These are phyloP conservation scores for Psilopsiagon aymara DNA, from an alignment of 2,113 vertebrate species.

Conservation along the genomic window DNA sequence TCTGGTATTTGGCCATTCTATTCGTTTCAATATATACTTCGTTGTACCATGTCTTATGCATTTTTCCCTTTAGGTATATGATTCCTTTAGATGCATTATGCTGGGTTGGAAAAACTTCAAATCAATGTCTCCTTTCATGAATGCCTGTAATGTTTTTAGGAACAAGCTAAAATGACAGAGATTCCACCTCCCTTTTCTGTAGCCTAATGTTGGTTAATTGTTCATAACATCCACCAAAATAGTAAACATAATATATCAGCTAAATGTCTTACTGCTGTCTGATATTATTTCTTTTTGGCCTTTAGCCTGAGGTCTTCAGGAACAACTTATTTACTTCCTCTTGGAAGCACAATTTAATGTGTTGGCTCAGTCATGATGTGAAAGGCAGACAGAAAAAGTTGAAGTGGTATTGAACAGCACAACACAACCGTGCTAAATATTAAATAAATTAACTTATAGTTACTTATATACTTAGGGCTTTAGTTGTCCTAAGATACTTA, in stretches of 20 bases:
- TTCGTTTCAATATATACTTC: background rate
- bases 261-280: background rate
- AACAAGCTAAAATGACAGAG: background rate
- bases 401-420: background rate
- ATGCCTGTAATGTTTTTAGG: background rate
- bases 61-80: background rate
- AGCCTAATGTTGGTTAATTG: background rate
- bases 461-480: background rate
- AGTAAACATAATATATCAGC: background rate
- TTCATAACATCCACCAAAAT: background rate
- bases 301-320: background rate
- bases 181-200: background rate
- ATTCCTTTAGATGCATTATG: background rate
- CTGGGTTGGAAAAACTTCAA: background rate
- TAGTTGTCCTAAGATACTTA: background rate
- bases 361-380: background rate
- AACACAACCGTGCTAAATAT: background rate
- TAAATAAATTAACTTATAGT: background rate
- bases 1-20: background rate
- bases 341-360: background rate
- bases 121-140: background rate
- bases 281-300: background rate
- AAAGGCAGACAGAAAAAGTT: background rate
- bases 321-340: background rate
- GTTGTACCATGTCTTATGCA: background rate